Evolutionary conservation across 1,140 invertebrate genomes (phyloP).

Genomic region (Tetramorium simillimum): DNA sequence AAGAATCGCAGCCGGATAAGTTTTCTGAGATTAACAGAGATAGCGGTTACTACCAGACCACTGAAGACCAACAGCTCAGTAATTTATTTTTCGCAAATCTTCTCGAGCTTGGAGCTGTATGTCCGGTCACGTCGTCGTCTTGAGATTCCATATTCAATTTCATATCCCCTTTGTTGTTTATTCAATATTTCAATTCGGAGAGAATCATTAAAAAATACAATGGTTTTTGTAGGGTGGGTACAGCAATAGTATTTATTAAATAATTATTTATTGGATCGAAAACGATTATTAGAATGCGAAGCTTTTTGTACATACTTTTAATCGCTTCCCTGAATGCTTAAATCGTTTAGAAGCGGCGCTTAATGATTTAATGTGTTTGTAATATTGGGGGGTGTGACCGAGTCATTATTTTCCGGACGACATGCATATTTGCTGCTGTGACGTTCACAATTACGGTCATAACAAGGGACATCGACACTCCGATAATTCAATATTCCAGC

Average conservation of each 20-base stretch:
- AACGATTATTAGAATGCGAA: neutral
- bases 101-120: neutral
- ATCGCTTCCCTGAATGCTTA: neutral
- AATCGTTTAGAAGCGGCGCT: neutral
- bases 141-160: neutral
- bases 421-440: neutral
- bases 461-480: slow-evolving; percentile 20
- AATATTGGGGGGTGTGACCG: neutral
- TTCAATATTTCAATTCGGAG: too few species aligned
- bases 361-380: slow-evolving; percentile 18
- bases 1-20: neutral
- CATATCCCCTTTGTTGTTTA: neutral
- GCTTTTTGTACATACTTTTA: neutral
- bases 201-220: neutral
- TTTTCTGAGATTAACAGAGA: neutral
- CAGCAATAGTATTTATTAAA: neutral
- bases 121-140: neutral
- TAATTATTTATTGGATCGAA: neutral
- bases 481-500: slow-evolving; percentile 19
- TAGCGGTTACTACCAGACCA: neutral
- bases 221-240: neutral
- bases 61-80: neutral
- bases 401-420: slow-evolving; percentile 2
- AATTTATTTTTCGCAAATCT: neutral
- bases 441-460: slow-evolving; percentile 28